These are phyloP conservation scores for Dexiosoma caninum DNA, from an alignment of 2,888 invertebrate species.

Conservation along the genomic window DNA sequence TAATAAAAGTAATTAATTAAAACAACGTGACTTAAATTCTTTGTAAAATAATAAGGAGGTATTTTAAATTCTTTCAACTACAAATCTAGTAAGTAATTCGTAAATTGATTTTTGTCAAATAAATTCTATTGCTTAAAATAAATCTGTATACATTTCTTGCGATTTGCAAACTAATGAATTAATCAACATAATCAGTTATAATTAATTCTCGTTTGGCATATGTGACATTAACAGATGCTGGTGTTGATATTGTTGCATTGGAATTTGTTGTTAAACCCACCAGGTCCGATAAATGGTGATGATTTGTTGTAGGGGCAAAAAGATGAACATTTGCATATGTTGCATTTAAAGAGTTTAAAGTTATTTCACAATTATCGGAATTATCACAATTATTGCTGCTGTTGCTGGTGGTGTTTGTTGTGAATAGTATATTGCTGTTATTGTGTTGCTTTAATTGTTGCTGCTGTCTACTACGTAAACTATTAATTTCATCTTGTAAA, in stretches of 20 bases:
- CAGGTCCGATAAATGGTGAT: slow-evolving; percentile 57
- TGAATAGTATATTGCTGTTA: slow-evolving; percentile 46
- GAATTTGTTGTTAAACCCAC: slow-evolving; percentile 64
- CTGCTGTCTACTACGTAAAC: slow-evolving; percentile 69
- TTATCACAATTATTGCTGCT: slow-evolving; percentile 69
- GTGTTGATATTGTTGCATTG: slow-evolving; percentile 1
- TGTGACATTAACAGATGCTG: slow-evolving; percentile 42
- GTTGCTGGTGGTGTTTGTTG: slow-evolving; percentile 52
- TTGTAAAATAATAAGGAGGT: slow-evolving; percentile 42
- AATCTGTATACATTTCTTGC: background rate
- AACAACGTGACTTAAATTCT: background rate
- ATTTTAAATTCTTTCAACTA: slow-evolving; percentile 44
- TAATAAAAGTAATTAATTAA: background rate
- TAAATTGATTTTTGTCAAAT: background rate
- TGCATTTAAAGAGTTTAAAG: slow-evolving; percentile 58
- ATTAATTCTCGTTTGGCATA: slow-evolving; percentile 72
- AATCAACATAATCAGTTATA: slow-evolving; percentile 73
- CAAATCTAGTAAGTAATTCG: slow-evolving; percentile 15
- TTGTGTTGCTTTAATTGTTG: slow-evolving; percentile 64
- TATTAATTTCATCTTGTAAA: slow-evolving; percentile 70
- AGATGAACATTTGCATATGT: slow-evolving; percentile 59
- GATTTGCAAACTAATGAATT: slow-evolving; percentile 19
- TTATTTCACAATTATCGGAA: slow-evolving; percentile 59
- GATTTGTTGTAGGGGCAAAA: slow-evolving; percentile 41
- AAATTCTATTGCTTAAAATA: background rate